These are phyloP conservation scores for Sceloporus tristichus DNA, from an alignment of 2,113 vertebrate genomes.

Conservation along the genomic window DNA sequence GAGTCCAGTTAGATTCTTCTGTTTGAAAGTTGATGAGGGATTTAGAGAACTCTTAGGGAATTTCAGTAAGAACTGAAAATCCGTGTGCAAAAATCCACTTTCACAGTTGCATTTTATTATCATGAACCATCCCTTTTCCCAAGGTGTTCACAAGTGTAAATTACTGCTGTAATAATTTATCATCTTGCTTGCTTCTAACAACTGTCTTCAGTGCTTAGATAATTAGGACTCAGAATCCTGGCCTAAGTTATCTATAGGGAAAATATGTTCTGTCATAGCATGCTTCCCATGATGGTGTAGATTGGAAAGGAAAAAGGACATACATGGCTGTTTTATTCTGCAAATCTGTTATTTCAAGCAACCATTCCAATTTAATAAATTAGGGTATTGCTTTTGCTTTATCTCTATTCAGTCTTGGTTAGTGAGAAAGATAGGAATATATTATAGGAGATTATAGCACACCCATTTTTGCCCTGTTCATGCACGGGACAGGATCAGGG, in stretches of 20 bases:
- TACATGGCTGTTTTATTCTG: not conserved
- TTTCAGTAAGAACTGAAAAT: not conserved
- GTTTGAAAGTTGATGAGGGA: not conserved
- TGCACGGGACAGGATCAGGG: too few species aligned
- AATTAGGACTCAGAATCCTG: not conserved
- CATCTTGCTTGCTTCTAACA: not conserved
- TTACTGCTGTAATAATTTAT: constrained; percentile 8
- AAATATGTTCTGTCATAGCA: constrained; percentile 19
- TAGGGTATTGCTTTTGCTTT: not conserved
- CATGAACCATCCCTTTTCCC: constrained; percentile 7
- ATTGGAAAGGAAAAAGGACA: not conserved
- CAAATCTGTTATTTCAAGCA: not conserved
- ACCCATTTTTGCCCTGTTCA: too few species aligned
- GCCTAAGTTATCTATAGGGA: not conserved
- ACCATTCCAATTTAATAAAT: constrained; percentile 2
- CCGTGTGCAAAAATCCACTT: not conserved
- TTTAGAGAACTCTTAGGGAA: not conserved
- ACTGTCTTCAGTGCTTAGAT: not conserved
- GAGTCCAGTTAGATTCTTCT: not conserved
- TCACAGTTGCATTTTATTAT: constrained; percentile 3
- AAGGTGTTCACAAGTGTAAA: not conserved
- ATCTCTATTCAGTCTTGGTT: not conserved
- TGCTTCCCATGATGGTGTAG: not conserved
- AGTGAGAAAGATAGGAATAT: not conserved
- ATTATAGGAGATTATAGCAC: not conserved